Conservation (phyloP, 2,797 vertebrate genomes). For the Phyllotis vaccarum region DNA sequence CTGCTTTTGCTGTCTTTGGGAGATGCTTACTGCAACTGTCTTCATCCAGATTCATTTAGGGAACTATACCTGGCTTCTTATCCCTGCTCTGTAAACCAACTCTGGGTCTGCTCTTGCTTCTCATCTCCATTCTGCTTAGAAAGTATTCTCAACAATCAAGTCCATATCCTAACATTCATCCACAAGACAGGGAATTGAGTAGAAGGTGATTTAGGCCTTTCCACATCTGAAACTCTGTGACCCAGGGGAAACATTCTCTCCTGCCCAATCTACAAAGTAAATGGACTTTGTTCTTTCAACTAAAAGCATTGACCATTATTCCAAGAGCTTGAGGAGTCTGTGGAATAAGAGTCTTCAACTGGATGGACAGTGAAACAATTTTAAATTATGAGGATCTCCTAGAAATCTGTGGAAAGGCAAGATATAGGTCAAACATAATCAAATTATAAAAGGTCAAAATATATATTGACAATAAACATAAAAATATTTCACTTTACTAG, state of each 20-base stretch:
- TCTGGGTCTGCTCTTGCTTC: background rate
- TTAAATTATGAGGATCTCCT: constrained; percentile 19
- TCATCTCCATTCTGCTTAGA: background rate
- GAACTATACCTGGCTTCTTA: background rate
- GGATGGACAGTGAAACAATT: background rate
- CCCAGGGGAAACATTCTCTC: background rate
- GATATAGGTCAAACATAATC: constrained; percentile 23
- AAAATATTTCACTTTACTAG: constrained; percentile 47
- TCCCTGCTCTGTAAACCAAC: background rate
- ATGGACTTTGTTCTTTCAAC: constrained; percentile 19
- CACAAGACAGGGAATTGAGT: background rate
- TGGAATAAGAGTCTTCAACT: constrained; percentile 7
- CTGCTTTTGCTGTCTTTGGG: constrained; percentile 10
- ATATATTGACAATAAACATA: constrained; percentile 40
- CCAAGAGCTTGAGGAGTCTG: background rate
- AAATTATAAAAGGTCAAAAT: constrained; percentile 28
- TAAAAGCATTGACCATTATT: constrained; percentile 33
- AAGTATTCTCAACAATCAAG: background rate
- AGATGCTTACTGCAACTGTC: background rate
- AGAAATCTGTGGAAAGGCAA: constrained; percentile 50
- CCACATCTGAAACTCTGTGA: background rate
- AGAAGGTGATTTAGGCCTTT: constrained; percentile 6
- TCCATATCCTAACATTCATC: background rate
- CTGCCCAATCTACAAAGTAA: background rate
- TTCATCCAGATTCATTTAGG: background rate